phyloP scores from a whole-genome alignment of 2,888 invertebrate species.

The Julus scandinavius region DNA sequence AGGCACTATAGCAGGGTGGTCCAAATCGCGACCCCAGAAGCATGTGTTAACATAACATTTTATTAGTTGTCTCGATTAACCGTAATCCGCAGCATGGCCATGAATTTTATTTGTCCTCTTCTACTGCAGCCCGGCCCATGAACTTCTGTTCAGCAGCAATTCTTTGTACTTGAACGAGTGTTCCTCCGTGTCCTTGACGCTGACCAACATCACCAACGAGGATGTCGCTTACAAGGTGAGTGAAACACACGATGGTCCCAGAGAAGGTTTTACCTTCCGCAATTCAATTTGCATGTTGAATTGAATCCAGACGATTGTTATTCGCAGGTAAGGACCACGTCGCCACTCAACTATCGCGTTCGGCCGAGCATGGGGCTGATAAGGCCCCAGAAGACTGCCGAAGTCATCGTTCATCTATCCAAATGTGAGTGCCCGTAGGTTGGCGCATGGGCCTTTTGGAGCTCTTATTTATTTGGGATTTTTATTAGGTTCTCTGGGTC shows the following conservation, averaged over 20 bases:
- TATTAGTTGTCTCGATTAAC: no score
- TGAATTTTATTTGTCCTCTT: background rate
- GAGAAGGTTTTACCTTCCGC: background rate
- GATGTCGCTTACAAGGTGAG: conserved; percentile 43
- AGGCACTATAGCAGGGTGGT: no score
- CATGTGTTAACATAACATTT: no score
- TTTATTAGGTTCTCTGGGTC: conserved; percentile 65
- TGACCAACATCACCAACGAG: background rate
- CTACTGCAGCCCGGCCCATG: background rate
- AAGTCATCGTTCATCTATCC: conserved; percentile 56
- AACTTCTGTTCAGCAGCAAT: background rate
- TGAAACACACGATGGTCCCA: background rate
- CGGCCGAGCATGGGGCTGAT: conserved; percentile 86
- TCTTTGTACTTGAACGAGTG: background rate
- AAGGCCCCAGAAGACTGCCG: background rate
- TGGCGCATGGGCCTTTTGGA: no score
- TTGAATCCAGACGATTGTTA: background rate
- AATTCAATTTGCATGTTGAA: background rate
- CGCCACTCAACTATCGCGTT: conserved; percentile 94
- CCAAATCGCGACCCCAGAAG: no score
- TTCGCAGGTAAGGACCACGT: conserved; percentile 90
- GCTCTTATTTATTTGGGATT: background rate
- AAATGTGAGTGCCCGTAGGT: conserved; percentile 18
- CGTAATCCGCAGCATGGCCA: no score
- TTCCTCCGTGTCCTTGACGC: background rate